Conservation (phyloP, 2,797 vertebrate species). For the Micropoecilia bifurca region DNA sequence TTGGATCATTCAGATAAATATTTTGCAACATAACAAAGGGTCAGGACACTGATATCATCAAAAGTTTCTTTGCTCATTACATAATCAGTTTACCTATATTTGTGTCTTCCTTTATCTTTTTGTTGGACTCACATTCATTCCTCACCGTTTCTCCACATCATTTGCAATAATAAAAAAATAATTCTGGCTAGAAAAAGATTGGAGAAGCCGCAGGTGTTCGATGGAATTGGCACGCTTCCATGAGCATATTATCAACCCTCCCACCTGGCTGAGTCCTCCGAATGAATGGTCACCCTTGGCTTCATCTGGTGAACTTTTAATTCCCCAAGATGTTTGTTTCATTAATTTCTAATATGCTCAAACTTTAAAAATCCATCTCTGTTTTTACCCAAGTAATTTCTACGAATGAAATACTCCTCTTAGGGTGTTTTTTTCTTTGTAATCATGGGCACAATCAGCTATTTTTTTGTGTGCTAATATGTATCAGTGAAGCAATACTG, state of each 20-base stretch:
- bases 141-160: conserved; percentile 13
- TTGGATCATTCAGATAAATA: conserved; percentile 32
- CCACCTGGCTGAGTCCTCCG: conserved; percentile 53
- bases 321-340: conserved; percentile 73
- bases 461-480: conserved; percentile 18
- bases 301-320: conserved; percentile 66
- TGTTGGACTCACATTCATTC: conserved; percentile 11
- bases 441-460: conserved; percentile 7
- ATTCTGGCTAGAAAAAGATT: conserved; percentile 13
- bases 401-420: conserved; percentile 45
- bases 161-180: conserved; percentile 20
- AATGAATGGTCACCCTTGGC: conserved; percentile 63
- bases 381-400: conserved; percentile 30
- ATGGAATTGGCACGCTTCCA: conserved; percentile 27
- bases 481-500: background rate
- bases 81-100: background rate
- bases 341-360: conserved; percentile 72
- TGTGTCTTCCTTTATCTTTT: conserved; percentile 15
- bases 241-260: conserved; percentile 52
- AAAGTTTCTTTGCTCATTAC: background rate
- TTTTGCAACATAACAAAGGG: conserved; percentile 38
- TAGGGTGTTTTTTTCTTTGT: conserved; percentile 2
- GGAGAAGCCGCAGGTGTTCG: conserved; percentile 37
- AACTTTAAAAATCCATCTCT: conserved; percentile 75
- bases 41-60: background rate